These are phyloP conservation scores for Erinaceus europaeus DNA, from an alignment of 2,113 vertebrate genomes.

Conservation along the genomic window DNA sequence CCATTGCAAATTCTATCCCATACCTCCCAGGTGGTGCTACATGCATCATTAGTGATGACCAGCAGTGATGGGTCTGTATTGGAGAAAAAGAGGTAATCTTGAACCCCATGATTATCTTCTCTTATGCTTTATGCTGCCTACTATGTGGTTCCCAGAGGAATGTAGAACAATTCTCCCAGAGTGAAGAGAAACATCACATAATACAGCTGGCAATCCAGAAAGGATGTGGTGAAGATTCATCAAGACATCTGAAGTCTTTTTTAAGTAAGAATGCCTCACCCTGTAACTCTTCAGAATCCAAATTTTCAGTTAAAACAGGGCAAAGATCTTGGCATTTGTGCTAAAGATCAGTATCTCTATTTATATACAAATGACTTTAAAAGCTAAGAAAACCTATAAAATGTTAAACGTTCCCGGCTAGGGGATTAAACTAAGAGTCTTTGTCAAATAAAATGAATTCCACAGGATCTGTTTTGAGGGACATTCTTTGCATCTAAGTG, in stretches of 20 bases:
- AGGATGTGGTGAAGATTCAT: constrained; percentile 35
- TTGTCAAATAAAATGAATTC: constrained; percentile 60
- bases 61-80: background rate
- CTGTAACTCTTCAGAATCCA: background rate
- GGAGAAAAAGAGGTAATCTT: background rate
- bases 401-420: constrained; percentile 43
- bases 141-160: background rate
- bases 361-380: constrained; percentile 14
- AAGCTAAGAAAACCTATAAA: constrained; percentile 58
- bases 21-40: background rate
- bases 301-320: constrained; percentile 26
- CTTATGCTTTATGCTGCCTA: background rate
- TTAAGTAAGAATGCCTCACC: background rate
- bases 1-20: background rate
- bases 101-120: background rate
- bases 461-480: constrained; percentile 39
- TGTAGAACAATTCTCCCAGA: background rate
- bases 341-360: background rate
- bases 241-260: constrained; percentile 21
- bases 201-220: background rate
- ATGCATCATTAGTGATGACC: background rate
- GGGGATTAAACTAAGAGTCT: constrained; percentile 36
- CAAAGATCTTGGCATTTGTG: background rate
- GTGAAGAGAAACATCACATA: constrained; percentile 20
- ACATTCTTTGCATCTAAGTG: background rate